Evolutionary conservation across 2,888 invertebrate species (phyloP).

Genomic region (Dascillus cervinus): DNA sequence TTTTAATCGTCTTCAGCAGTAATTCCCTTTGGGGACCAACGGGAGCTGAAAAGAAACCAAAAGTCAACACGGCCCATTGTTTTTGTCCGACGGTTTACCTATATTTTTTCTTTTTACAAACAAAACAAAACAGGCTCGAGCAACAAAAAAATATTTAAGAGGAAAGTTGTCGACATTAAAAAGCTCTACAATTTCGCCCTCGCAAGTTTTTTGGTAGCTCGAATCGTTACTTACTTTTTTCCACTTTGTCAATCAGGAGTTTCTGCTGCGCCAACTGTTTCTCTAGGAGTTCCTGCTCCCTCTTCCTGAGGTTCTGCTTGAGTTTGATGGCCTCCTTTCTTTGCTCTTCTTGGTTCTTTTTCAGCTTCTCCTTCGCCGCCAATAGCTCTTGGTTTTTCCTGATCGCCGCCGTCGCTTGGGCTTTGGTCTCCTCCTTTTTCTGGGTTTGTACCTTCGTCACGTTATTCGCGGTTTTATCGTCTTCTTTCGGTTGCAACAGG

Average conservation of each 20-base stretch:
- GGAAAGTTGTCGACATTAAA: not conserved
- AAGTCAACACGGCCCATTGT: too few species aligned
- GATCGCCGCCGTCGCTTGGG: constrained; percentile 40
- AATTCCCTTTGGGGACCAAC: constrained; percentile 67
- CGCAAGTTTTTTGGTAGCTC: too few species aligned
- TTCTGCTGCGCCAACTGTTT: constrained; percentile 86
- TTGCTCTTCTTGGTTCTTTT: constrained; percentile 67
- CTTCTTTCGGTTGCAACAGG: constrained; percentile 41
- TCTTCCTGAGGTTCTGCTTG: constrained; percentile 72
- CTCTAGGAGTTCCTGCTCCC: constrained; percentile 80
- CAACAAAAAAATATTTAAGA: too few species aligned
- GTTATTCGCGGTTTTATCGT: constrained; percentile 12
- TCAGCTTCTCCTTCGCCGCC: constrained; percentile 58
- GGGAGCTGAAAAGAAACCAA: constrained; percentile 50
- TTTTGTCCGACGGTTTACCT: too few species aligned
- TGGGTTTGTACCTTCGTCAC: constrained; percentile 14
- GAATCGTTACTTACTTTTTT: constrained; percentile 54
- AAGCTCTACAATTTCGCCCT: not conserved
- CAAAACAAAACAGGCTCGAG: too few species aligned
- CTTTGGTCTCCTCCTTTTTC: constrained; percentile 34
- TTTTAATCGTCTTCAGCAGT: constrained; percentile 72
- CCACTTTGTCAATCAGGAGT: constrained; percentile 71
- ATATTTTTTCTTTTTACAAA: too few species aligned
- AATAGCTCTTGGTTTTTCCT: constrained; percentile 51
- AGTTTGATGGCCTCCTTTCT: constrained; percentile 68